These are phyloP conservation scores for Pogonocherus hispidulus DNA, from an alignment of 2,888 invertebrate genomes.

Conservation along the genomic window DNA sequence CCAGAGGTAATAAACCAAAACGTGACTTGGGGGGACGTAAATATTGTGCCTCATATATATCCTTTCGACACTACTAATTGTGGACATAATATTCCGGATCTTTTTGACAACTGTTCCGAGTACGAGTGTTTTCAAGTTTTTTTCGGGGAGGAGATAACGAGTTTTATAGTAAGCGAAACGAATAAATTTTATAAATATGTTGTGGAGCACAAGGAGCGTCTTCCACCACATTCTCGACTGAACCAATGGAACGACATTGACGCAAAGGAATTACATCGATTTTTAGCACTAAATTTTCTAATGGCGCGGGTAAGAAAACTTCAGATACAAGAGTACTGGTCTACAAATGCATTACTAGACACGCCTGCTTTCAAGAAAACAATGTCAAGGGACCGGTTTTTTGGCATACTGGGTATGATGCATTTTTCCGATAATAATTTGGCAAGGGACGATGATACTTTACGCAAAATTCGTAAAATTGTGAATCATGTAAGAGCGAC, in stretches of 20 bases:
- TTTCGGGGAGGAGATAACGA: slow-evolving; percentile 7
- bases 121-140: slow-evolving; percentile 25
- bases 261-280: slow-evolving; percentile 21
- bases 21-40: slow-evolving; percentile 26
- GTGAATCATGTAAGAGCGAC: neutral
- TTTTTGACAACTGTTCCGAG: neutral
- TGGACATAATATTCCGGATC: slow-evolving; percentile 24
- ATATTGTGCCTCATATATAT: slow-evolving; percentile 26
- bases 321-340: slow-evolving; percentile 32
- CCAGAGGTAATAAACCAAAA: slow-evolving; percentile 27
- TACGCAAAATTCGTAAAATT: slow-evolving; percentile 9
- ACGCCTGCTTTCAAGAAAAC: slow-evolving; percentile 34
- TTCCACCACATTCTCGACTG: slow-evolving; percentile 17
- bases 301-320: slow-evolving; percentile 31
- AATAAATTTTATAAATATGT: slow-evolving; percentile 27
- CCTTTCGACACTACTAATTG: slow-evolving; percentile 26
- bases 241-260: slow-evolving; percentile 25
- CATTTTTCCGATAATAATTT: slow-evolving; percentile 33
- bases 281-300: slow-evolving; percentile 13
- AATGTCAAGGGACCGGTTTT: slow-evolving; percentile 26
- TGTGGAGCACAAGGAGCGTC: slow-evolving; percentile 25
- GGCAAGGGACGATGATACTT: slow-evolving; percentile 21
- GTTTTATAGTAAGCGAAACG: neutral
- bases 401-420: slow-evolving; percentile 28
- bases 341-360: slow-evolving; percentile 21